Evolutionary conservation across 2,113 vertebrate genomes (phyloP), one percentile per base, ranked within the genome.

Genomic region (Brevimyrus niger): DNA sequence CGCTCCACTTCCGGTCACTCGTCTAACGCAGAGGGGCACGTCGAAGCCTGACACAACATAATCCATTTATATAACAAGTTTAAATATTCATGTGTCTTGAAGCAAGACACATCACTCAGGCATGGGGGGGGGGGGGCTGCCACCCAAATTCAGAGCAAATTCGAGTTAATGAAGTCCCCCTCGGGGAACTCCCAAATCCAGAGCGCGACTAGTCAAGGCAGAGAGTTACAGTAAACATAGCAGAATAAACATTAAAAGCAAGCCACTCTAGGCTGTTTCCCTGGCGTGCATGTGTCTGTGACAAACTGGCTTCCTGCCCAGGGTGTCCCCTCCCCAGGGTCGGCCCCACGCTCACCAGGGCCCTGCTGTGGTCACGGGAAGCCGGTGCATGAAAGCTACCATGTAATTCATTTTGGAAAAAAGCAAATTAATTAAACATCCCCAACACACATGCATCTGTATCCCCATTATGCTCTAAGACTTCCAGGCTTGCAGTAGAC

Each of bases 351-450:
- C 19, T 27, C 44, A 27, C 23, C 61, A 11, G 61, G 44, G 47
- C n/a, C 21, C 42, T 44, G 3, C 82, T 48, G 17, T 50, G 47
- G 23, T 86, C 23, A 27, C 46, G 3, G 46, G 31, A 50, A 48
- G 19, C 2, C 2, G 21, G 10, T 27, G 83, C 44, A 27, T 48
- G 44, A 86, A 47, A 48, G 47, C 47, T 10, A 47, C 83, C 44
- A 31, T 86, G 23, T 86, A 86, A 47, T 47, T n/a, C 47, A 27
- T 23, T 48, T 50, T 47, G 44, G 83, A 86, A 50, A 86, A 48
- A 80, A 86, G 23, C 83, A 48, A 86, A 86, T 86, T 48, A 86
- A 86, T 86, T 27, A 86, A 48, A 48, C 44, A 86, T 86, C 21
- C 83, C 19, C 83, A 48, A 86, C 46, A 86, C 44, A 50, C 83